phyloP scores from a whole-genome alignment of 2,797 vertebrate genomes.

The Phyllotis vaccarum region DNA sequence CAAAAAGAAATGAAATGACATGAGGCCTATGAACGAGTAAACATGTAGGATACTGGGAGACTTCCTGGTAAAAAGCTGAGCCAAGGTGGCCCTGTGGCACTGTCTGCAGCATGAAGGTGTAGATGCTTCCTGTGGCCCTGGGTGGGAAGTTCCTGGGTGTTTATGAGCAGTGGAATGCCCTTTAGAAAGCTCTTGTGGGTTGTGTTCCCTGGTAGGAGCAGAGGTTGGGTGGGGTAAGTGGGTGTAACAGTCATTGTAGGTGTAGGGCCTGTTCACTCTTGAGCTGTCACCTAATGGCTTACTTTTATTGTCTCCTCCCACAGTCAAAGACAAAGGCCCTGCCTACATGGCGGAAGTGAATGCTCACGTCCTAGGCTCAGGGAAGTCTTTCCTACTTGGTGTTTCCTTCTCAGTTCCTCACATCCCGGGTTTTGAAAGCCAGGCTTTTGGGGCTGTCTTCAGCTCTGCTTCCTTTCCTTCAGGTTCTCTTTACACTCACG shows the following conservation, averaged over 20 bases:
- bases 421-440: not conserved
- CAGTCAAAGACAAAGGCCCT: constrained; percentile 14
- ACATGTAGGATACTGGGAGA: not conserved
- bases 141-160: not conserved
- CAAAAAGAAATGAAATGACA: not conserved
- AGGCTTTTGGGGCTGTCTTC: not conserved
- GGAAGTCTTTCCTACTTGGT: constrained; percentile 29
- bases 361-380: not conserved
- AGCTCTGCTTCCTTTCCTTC: constrained; percentile 19
- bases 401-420: not conserved
- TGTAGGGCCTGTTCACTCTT: not conserved
- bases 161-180: not conserved
- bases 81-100: no score
- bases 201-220: not conserved
- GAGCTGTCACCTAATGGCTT: constrained; percentile 46
- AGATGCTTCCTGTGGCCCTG: not conserved
- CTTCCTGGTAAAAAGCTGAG: not conserved
- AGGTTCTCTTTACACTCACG: not conserved
- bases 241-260: not conserved
- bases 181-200: not conserved
- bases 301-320: constrained; percentile 25
- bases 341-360: not conserved
- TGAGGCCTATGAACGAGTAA: not conserved
- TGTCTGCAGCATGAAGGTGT: not conserved
- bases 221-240: not conserved